These are phyloP conservation scores for Xylota segnis DNA, from an alignment of 2,888 invertebrate species.

Conservation along the genomic window DNA sequence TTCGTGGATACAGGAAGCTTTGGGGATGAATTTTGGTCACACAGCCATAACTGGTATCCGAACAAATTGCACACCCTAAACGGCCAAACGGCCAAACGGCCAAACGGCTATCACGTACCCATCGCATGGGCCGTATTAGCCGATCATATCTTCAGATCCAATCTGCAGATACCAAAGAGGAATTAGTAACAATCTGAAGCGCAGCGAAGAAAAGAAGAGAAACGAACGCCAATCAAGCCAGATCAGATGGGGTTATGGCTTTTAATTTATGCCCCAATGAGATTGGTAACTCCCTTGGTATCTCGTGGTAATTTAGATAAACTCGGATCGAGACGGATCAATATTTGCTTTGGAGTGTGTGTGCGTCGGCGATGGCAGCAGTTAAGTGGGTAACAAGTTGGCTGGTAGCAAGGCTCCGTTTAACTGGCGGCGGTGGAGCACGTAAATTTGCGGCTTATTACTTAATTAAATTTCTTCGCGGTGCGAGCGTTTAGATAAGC, in stretches of 20 bases:
- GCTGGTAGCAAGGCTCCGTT: conserved; percentile 45
- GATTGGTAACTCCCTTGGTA: conserved; percentile 72
- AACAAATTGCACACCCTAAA: conserved; percentile 50
- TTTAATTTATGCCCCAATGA: conserved; percentile 67
- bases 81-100: too few relatives aligned
- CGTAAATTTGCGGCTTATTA: conserved; percentile 72
- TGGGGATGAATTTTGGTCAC: conserved; percentile 45
- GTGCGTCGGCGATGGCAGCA: conserved; percentile 33
- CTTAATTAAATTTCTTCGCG: conserved; percentile 75
- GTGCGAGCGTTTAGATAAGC: conserved; percentile 47
- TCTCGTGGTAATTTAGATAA: conserved; percentile 62
- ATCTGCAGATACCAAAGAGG: conserved; percentile 64
- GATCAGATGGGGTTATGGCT: conserved; percentile 57
- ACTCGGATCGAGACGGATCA: conserved; percentile 64
- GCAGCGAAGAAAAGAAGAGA: conserved; percentile 62
- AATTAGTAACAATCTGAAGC: conserved; percentile 68
- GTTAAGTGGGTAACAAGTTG: conserved; percentile 59
- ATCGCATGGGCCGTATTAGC: conserved; percentile 40
- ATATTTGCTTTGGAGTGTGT: conserved; percentile 60
- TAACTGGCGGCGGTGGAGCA: conserved; percentile 37
- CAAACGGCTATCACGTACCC: conserved; percentile 21
- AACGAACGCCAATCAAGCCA: conserved; percentile 71
- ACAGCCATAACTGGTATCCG: conserved; percentile 13
- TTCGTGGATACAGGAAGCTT: conserved; percentile 21
- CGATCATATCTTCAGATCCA: conserved; percentile 63